Base-by-base conservation (phyloP, 2,113 vertebrate genomes). In the Ceyx margarethae region DNA sequence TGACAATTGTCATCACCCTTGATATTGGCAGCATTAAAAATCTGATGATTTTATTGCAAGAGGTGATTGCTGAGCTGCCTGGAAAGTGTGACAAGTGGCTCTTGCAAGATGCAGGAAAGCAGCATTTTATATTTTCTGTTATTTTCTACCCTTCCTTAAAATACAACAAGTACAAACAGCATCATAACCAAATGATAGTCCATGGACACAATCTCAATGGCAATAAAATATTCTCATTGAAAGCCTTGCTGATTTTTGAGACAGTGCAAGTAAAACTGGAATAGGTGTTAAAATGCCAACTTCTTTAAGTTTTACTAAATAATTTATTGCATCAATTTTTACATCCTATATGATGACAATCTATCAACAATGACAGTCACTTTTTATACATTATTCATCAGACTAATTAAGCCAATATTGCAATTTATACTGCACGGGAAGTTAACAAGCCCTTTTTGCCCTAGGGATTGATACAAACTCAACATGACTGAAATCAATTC, bases 301-400 rank as follows among this genome's bases (percentile, higher is more conserved):
- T 51, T 91, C 15, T 56, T 42, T 43, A 85, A 61, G 11, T 48
- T 73, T 40, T 42, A 73, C 9, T 35, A n/a, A 35, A 51, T 53
- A 33, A 56, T 31, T 87, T 57, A 61, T 14, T 85, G 33, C 17
- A 33, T 53, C 11, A 37, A 45, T 25, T 68, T 80, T 79, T 68
- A 65, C 3, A 31, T 50, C 42, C 18, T 85, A 11, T 79, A 1
- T 9, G 33, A 28, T 82, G 64, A 65, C 50, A 89, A 19, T 54
- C 50, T 53, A 87, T 37, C 42, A 94, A 73, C 74, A 82, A 54
- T 26, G 25, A 26, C 50, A 51, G 25, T 26, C 31, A 50, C 15
- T 83, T 73, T 77, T 53, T 56, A 69, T 42, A 40, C 11, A 80
- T 56, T 88, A 94, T 94, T 72, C 82, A 94, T 83, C 67, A 81